Evolutionary conservation across 2,888 invertebrate genomes (phyloP).

Genomic region (Stegana nigrithorax): DNA sequence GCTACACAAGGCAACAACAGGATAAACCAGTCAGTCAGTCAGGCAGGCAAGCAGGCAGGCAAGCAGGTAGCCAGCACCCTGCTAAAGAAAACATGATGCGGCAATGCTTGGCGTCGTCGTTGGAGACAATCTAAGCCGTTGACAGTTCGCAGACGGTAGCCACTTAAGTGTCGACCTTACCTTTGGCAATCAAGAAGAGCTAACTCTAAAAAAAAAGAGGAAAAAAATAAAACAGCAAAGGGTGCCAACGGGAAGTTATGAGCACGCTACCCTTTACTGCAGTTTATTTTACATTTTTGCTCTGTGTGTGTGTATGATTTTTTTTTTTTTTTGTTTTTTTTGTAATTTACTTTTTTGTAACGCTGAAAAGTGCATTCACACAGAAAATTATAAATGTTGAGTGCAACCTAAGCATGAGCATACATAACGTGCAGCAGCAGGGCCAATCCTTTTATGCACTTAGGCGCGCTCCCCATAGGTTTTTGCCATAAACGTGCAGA

Average conservation of each 20-base stretch:
- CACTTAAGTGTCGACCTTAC: conserved; percentile 58
- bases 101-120: background rate
- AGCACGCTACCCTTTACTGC: too few relatives aligned
- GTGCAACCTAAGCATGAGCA: too few relatives aligned
- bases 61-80: background rate
- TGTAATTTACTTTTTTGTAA: background rate
- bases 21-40: background rate
- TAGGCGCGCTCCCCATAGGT: too few relatives aligned
- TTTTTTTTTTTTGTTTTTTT: too few relatives aligned
- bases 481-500: conserved; percentile 9
- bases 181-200: conserved; percentile 56
- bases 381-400: conserved; percentile 16
- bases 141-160: conserved; percentile 58
- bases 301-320: too few relatives aligned
- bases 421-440: too few relatives aligned
- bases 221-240: conserved; percentile 7
- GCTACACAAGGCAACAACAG: background rate
- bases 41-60: too few relatives aligned
- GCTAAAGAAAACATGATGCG: background rate
- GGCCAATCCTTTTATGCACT: too few relatives aligned
- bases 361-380: conserved; percentile 38
- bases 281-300: too few relatives aligned
- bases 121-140: conserved; percentile 31
- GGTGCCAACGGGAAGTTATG: conserved; percentile 38
- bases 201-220: background rate